A percentile compares a stretch with the other conserved stretches of the same genome.
These are phyloP conservation scores for Embiotoca jacksoni DNA, from an alignment of 2,113 vertebrate genomes.

Conservation along the genomic window DNA sequence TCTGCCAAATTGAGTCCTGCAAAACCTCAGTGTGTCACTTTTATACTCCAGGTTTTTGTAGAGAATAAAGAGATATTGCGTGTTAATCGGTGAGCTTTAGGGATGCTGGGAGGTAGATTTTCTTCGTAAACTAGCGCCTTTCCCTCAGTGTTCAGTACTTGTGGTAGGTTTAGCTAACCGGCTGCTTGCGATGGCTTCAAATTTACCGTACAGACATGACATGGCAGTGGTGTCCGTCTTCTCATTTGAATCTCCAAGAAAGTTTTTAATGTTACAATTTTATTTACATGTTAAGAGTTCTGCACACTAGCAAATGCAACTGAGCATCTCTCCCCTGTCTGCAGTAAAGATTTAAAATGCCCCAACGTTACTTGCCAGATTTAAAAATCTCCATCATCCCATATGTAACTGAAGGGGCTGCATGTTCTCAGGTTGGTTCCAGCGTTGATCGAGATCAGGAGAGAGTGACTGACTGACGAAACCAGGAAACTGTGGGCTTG, in stretches of 20 bases:
- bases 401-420: conserved; percentile 63
- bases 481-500: conserved; percentile 9
- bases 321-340: no score
- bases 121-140: not conserved
- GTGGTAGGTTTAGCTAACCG: no score
- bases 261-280: no score
- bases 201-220: no score
- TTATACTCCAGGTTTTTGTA: not conserved
- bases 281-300: no score
- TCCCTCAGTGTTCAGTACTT: no score
- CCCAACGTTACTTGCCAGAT: not conserved
- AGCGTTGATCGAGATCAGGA: not conserved
- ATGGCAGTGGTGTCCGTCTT: no score
- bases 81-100: not conserved
- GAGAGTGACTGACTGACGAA: conserved; percentile 3
- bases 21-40: not conserved
- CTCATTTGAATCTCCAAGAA: no score
- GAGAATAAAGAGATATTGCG: not conserved
- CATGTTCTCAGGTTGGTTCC: conserved; percentile 56
- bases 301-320: no score
- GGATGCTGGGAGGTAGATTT: not conserved
- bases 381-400: not conserved
- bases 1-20: not conserved
- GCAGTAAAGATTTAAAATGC: not conserved
- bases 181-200: no score